Evolutionary conservation across 2,888 invertebrate genomes (phyloP).

Genomic region (Arrhopalites spinosus): DNA sequence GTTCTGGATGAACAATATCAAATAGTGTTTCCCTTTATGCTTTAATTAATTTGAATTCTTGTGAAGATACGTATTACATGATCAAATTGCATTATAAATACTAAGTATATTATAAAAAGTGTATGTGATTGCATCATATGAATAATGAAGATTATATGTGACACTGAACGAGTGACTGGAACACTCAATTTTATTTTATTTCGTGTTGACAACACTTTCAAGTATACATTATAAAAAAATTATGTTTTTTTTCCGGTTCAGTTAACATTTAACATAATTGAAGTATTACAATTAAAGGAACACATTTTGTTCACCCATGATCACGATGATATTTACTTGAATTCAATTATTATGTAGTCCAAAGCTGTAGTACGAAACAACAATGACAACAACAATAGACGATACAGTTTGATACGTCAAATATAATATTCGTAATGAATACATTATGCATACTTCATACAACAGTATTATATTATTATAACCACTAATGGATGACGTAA

Average conservation of each 20-base stretch:
- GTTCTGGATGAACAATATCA: conserved; percentile 6
- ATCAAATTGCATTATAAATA: background rate
- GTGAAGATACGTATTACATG: background rate
- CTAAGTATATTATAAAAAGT: background rate
- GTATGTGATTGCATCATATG: background rate
- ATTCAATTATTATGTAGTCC: too few relatives aligned
- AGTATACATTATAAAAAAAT: conserved; percentile 1
- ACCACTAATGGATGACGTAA: too few relatives aligned
- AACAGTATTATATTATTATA: too few relatives aligned
- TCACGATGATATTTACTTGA: background rate
- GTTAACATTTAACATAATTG: conserved; percentile 1
- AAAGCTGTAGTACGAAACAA: too few relatives aligned
- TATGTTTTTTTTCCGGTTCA: conserved; percentile 16
- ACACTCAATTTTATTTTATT: conserved; percentile 35
- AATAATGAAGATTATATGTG: conserved; percentile 9
- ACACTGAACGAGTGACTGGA: conserved; percentile 34
- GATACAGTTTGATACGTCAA: background rate
- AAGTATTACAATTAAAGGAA: conserved; percentile 18
- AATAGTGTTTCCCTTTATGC: conserved; percentile 10
- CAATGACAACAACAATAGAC: too few relatives aligned
- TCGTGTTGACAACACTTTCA: conserved; percentile 32
- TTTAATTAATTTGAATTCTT: conserved; percentile 18
- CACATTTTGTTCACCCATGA: background rate
- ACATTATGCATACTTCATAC: too few relatives aligned
- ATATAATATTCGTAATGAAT: background rate